A percentile compares a stretch with the other conserved stretches of the same genome.
Conservation (phyloP, 2,113 vertebrate genomes). For the Ellobius talpinus region DNA sequence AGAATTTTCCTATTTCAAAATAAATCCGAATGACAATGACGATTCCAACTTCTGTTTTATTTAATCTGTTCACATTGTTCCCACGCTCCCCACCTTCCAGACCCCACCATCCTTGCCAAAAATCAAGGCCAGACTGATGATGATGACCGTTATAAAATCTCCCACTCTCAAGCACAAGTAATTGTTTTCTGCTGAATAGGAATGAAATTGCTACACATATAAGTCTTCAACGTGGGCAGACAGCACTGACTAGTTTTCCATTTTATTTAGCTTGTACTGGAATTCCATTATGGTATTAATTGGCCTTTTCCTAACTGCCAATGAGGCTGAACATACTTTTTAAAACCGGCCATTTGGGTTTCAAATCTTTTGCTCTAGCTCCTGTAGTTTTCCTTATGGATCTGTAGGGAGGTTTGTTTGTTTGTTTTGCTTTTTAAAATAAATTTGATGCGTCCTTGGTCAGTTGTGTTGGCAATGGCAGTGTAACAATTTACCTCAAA, state of each 20-base stretch:
- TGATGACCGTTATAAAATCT: background rate
- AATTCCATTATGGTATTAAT: background rate
- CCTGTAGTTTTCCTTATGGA: background rate
- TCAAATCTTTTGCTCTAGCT: background rate
- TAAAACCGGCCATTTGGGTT: background rate
- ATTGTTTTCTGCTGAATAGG: background rate
- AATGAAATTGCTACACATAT: background rate
- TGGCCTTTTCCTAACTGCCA: background rate
- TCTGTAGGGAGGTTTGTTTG: background rate
- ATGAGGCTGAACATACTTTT: background rate
- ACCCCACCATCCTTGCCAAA: background rate
- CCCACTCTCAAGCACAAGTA: background rate
- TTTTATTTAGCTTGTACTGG: background rate
- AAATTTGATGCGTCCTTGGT: background rate
- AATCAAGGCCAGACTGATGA: background rate
- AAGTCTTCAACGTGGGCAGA: background rate
- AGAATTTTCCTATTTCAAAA: slow-evolving; percentile 68
- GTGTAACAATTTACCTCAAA: background rate
- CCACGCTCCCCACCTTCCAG: background rate
- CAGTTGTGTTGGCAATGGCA: background rate
- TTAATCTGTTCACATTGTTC: background rate
- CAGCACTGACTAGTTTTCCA: background rate
- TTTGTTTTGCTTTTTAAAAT: background rate
- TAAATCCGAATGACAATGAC: background rate
- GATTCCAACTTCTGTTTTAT: background rate